These are phyloP conservation scores for Aurelia aurita complex sp. Pacific DNA, from an alignment of 30 jellyfish, hydroid and myxozoan species.

Conservation along the genomic window DNA sequence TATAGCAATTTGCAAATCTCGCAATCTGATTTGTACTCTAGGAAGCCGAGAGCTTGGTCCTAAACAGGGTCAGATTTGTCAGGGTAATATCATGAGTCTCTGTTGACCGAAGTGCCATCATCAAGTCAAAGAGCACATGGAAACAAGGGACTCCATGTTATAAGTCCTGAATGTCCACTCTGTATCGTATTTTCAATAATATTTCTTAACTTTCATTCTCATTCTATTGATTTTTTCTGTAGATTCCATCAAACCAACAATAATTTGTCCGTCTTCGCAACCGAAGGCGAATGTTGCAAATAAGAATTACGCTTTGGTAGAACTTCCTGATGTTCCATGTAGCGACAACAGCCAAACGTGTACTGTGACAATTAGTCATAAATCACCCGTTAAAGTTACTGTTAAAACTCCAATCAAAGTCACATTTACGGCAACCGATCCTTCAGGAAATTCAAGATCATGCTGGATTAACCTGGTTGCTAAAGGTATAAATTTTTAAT, in stretches of 20 bases:
- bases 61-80: too few relatives aligned
- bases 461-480: conserved; percentile 64
- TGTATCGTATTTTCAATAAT: too few relatives aligned
- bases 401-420: conserved; percentile 66
- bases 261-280: conserved; percentile 64
- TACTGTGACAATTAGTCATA: conserved; percentile 41
- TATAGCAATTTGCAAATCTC: too few relatives aligned
- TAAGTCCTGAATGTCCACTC: too few relatives aligned
- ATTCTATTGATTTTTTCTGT: neutral
- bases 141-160: too few relatives aligned
- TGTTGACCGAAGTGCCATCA: too few relatives aligned
- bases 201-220: neutral
- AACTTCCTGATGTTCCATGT: conserved; percentile 83
- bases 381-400: conserved; percentile 74
- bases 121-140: too few relatives aligned
- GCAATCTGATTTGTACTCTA: too few relatives aligned
- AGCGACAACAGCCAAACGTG: conserved; percentile 76
- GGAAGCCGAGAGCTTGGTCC: too few relatives aligned
- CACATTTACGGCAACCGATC: conserved; percentile 84
- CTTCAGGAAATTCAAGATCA: conserved; percentile 69
- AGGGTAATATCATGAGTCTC: too few relatives aligned
- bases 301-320: conserved; percentile 59
- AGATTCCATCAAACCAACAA: conserved; percentile 76
- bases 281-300: conserved; percentile 60
- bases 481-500: conserved; percentile 49